Conservation (phyloP, 2,888 invertebrate species). For the Gisinianus flammeolus region DNA sequence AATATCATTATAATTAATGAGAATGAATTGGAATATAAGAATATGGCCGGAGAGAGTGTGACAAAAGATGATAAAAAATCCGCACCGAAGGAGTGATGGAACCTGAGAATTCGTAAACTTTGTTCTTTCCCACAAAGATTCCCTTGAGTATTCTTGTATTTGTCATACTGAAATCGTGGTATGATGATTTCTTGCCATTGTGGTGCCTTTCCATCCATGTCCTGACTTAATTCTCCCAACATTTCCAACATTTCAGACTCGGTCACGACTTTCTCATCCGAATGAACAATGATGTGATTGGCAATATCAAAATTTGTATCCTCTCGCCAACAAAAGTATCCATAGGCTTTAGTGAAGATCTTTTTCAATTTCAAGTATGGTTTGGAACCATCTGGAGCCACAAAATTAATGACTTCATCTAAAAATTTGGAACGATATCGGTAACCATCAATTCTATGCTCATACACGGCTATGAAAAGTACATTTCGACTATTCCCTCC, state of each 20-base stretch:
- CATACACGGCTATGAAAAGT: conserved; percentile 36
- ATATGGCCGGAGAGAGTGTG: no score
- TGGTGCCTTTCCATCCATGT: conserved; percentile 40
- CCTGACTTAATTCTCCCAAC: conserved; percentile 41
- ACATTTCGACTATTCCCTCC: conserved; percentile 43
- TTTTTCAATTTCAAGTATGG: conserved; percentile 50
- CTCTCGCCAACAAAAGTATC: conserved; percentile 54
- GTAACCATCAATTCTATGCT: conserved; percentile 37
- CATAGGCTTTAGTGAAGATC: conserved; percentile 51
- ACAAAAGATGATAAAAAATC: no score
- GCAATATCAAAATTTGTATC: conserved; percentile 45
- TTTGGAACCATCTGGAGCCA: conserved; percentile 13
- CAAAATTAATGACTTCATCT: conserved; percentile 29
- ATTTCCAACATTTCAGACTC: conserved; percentile 46
- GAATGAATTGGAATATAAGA: no score
- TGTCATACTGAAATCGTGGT: conserved; percentile 49
- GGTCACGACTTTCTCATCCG: conserved; percentile 49
- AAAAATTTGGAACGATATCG: conserved; percentile 29
- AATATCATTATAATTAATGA: no score
- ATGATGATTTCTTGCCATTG: conserved; percentile 57
- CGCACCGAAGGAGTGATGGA: no score
- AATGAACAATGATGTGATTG: conserved; percentile 45
- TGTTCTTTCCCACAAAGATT: conserved; percentile 17
- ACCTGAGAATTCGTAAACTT: conserved; percentile 37
- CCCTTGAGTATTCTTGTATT: background rate